Percentiles rank a stretch among this genome's conserved stretches.
phyloP scores from a whole-genome alignment of 2,797 vertebrate species.

The Mormyrus hasselquistii region DNA sequence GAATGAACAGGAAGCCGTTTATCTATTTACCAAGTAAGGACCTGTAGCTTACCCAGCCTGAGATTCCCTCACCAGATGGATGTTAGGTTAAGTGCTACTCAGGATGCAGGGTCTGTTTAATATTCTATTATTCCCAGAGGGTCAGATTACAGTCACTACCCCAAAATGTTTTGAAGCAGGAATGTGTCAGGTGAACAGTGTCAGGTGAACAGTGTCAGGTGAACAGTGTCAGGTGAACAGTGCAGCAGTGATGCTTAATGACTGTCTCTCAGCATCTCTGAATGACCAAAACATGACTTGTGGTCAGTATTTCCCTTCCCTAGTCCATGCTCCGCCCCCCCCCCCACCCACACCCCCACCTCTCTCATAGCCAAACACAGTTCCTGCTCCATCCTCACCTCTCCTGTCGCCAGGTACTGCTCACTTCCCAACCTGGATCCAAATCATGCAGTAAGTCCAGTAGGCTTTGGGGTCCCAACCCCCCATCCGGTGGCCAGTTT shows the following conservation, averaged over 20 bases:
- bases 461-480: background rate
- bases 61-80: background rate
- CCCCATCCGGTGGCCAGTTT: background rate
- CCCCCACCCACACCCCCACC: background rate
- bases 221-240: too few relatives aligned
- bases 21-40: background rate
- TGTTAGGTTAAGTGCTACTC: background rate
- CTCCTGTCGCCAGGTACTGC: background rate
- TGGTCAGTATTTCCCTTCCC: background rate
- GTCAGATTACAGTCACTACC: background rate
- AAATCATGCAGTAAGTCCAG: background rate
- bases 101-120: background rate
- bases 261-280: background rate
- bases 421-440: background rate
- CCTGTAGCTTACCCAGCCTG: background rate
- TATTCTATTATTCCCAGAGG: background rate
- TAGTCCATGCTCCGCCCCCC: background rate
- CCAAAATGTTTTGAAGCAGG: background rate
- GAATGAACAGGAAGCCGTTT: background rate
- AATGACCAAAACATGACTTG: background rate
- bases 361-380: background rate
- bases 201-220: too few relatives aligned
- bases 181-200: too few relatives aligned
- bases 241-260: background rate
- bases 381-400: background rate